Base-by-base conservation (phyloP, 1,140 invertebrate species). In the Stegodyphus dumicola region DNA sequence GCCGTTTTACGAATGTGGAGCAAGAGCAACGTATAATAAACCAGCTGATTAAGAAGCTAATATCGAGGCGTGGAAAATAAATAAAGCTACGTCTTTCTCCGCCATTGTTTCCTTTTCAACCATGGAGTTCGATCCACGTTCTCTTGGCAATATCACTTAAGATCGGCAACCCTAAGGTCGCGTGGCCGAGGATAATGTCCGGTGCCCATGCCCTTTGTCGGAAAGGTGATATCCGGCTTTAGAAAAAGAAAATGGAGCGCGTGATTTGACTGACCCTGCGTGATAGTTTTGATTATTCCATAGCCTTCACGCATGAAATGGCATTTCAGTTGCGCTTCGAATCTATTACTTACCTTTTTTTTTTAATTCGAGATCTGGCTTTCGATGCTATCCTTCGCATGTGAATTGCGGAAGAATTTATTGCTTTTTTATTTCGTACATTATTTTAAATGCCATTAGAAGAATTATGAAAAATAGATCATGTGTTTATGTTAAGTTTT, bases 151-250 rank as follows among this genome's bases (percentile, higher is more conserved):
- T 3, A 33, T 33, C 33, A 33, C 33, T 33, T 33, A 15, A 60
- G 70, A 18, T 11, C 69, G 69, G 18, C 69, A 18, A 17, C 48
- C 54, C 53, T 18, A 17, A 69, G 81, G 81, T 85, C 81, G 73
- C 81, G 81, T 85, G 81, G 60, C 81, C 81, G 64, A 69, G 70
- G 69, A 76, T 85, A 77, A 85, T 85, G 80, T 9, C 71, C 71
- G 18, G 70, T 83, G 73, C 74, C 81, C 79, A 81, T 81, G 79
- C 79, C 79, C 79, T 81, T 49, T 74, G 33, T 18, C 53, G 18
- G 69, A 65, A 77, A 85, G 81, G 81, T 70, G 73, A 85, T 77
- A 85, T 85, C 81, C 81, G 81, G 81, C 74, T 85, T 85, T 67
- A 77, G 81, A 85, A 77, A 69, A 69, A 76, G 74, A 71, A 85